Percentiles rank a stretch among this genome's conserved stretches.
Evolutionary conservation across 2,113 vertebrate species (phyloP).

Genomic region (Calidris pugnax): DNA sequence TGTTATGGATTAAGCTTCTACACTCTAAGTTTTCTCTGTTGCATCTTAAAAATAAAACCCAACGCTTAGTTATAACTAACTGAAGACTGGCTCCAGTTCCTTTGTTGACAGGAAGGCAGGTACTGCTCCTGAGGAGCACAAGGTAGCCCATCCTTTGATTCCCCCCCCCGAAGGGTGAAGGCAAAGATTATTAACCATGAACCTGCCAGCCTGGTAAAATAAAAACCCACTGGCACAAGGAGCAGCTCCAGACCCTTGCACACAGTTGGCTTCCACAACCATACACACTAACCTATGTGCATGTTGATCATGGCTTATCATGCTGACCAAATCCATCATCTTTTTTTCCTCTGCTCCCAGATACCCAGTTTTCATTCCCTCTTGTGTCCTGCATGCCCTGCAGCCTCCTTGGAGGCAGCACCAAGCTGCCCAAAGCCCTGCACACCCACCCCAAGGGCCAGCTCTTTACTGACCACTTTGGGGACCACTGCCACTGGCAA

Average conservation of each 20-base stretch:
- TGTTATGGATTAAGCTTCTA: constrained; percentile 12
- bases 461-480: neutral
- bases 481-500: neutral
- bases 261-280: neutral
- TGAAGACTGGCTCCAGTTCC: neutral
- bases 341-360: neutral
- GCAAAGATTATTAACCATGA: neutral
- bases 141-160: neutral
- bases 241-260: neutral
- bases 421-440: neutral
- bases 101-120: neutral
- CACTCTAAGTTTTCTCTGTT: neutral
- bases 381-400: accelerated
- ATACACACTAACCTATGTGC: accelerated
- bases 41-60: constrained; percentile 40
- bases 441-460: neutral
- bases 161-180: neutral
- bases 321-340: neutral
- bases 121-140: neutral
- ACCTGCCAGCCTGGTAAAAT: neutral
- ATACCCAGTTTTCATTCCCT: neutral
- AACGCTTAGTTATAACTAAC: neutral
- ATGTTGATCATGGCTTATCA: neutral
- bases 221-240: neutral
- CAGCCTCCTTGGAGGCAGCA: neutral